phyloP scores from a whole-genome alignment of 1,140 invertebrate genomes.

The Lucilia cuprina region DNA sequence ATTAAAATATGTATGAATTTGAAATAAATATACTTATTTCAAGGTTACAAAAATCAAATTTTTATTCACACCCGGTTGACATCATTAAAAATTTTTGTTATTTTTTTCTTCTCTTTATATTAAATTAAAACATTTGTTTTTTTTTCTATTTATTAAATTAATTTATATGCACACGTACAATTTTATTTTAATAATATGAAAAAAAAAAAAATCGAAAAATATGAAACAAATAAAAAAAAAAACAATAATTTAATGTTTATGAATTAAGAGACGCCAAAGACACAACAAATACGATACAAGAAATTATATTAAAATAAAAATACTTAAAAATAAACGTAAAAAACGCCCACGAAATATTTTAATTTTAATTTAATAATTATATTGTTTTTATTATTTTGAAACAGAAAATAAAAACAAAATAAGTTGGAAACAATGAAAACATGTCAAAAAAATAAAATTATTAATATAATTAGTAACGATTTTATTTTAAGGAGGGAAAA shows the following conservation, averaged over 20 bases:
- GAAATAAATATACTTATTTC: not conserved
- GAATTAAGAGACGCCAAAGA: not conserved
- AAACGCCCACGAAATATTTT: not conserved
- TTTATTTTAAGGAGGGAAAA: too few species aligned
- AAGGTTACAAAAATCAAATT: not conserved
- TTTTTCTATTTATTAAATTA: not conserved
- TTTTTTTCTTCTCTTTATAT: not conserved
- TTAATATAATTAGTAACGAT: too few species aligned
- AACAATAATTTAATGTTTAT: constrained; percentile 4
- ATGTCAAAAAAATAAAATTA: too few species aligned
- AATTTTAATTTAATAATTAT: not conserved
- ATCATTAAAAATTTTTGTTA: not conserved
- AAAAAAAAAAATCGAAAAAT: not conserved
- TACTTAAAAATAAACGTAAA: not conserved
- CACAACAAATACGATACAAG: not conserved
- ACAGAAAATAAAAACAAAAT: not conserved
- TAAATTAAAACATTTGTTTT: not conserved
- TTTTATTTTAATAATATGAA: not conserved
- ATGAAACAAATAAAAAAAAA: not conserved
- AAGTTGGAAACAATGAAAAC: not conserved
- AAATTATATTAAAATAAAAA: not conserved
- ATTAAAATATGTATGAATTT: not conserved
- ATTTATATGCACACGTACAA: constrained; percentile 2
- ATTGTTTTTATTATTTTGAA: not conserved
- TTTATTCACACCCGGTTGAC: not conserved